Evolutionary conservation across 2,113 vertebrate genomes (phyloP).

Genomic region (Asarcornis scutulata): DNA sequence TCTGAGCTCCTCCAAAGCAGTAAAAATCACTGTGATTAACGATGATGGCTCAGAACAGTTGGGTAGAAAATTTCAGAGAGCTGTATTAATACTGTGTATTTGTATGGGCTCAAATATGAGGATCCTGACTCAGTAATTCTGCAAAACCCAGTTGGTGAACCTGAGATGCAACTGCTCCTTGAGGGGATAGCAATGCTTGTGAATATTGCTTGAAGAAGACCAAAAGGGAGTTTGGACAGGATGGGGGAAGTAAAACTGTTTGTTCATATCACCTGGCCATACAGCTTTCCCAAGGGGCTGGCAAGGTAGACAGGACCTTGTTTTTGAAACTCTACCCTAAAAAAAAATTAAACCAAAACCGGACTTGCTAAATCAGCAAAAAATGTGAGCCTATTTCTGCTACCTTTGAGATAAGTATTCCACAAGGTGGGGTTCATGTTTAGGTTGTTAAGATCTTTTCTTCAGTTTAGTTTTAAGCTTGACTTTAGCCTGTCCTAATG

Average conservation of each 20-base stretch:
- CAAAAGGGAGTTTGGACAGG: not conserved
- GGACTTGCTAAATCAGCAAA: not conserved
- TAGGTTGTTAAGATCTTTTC: not conserved
- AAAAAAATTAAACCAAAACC: not conserved
- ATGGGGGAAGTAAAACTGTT: not conserved
- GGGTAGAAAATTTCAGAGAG: not conserved
- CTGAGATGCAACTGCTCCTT: not conserved
- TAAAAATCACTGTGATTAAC: not conserved
- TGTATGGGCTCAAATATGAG: not conserved
- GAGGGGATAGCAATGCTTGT: not conserved
- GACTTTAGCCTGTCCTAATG: not conserved
- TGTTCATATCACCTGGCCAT: not conserved
- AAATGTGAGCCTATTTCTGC: not conserved
- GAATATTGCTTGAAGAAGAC: not conserved
- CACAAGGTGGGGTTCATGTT: fast-evolving
- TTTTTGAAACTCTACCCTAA: not conserved
- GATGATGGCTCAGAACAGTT: not conserved
- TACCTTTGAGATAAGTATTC: not conserved
- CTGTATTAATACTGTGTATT: fast-evolving
- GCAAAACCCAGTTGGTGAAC: not conserved
- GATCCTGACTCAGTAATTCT: not conserved
- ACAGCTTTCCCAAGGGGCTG: not conserved
- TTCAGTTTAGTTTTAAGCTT: not conserved
- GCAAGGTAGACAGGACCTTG: not conserved
- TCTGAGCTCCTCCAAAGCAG: not conserved